Evolutionary conservation across 2,888 invertebrate species (phyloP), one percentile per base, ranked within the genome.

Genomic region (Acanthosepion lycidas): DNA sequence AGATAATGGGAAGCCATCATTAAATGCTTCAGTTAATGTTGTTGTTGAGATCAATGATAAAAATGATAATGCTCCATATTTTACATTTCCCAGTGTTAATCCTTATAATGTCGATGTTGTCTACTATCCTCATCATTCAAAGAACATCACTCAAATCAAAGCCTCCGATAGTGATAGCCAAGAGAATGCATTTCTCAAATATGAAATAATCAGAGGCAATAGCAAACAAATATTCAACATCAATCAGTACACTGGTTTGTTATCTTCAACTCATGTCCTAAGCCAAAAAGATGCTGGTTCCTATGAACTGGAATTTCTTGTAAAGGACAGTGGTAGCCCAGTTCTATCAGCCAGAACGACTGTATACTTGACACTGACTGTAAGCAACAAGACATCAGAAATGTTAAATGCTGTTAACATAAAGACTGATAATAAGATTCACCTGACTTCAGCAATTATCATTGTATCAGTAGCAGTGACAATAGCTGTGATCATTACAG

Each of bases 41-140:
- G 78, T 78, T 78, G 78, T 78, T 78, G 78, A 78, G 78, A 78
- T 78, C n/a, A 78, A n/a, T 78, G 78, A 78, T 78, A 78, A 78
- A n/a, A 78, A 78, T 78, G 78, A 78, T 78, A 78, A 78, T 78
- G 78, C 78, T 78, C 78, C 78, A 78, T 78, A 78, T 78, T 78
- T 78, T 4, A 78, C 78, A 18, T 78, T 78, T 33, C 78, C 78
- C 18, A 78, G 78, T 33, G 78, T 78, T n/a, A 78, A 78, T 78
- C 78, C 78, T 78, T 78, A 78, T 78, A 78, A 78, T 18, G 15
- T 78, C 0, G n/a, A 78, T 78, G 78, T 78, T 78, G n/a, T 78
- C 78, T 78, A 78, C 15, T 78, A 78, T 78, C 78, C 78, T 23
- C 78, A 78, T 78, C 78, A 78, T 78, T 78, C 78, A n/a, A 78